A percentile compares a stretch with the other conserved stretches of the same genome.
Conservation (phyloP, 2,113 vertebrate species). For the Oncorhynchus keta region DNA sequence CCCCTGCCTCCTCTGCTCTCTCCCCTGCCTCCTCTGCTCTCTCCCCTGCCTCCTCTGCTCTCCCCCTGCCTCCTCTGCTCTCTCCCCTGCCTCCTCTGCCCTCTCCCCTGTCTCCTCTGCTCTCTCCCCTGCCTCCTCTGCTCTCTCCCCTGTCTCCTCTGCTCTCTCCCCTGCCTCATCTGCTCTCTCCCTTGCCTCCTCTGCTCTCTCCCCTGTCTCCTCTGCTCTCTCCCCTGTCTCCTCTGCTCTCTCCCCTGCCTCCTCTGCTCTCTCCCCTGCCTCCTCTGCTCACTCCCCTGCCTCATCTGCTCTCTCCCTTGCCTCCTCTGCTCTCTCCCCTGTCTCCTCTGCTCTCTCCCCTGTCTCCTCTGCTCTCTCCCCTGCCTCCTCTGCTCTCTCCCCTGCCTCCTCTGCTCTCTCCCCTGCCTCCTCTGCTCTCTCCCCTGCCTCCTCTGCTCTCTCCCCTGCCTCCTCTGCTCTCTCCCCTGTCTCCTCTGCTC, state of each 20-base stretch:
- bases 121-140: constrained; percentile 3
- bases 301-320: no score
- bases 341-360: not conserved
- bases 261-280: no score
- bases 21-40: not conserved
- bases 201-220: no score
- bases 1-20: no score
- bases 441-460: not conserved
- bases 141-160: constrained; percentile 26
- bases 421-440: no score
- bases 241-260: not conserved
- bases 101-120: no score
- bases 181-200: not conserved
- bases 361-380: constrained; percentile 29
- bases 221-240: not conserved
- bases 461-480: constrained; percentile 1
- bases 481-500: constrained; percentile 40
- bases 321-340: constrained; percentile 1
- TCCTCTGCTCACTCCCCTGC: no score
- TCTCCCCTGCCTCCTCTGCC: no score
- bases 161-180: constrained; percentile 6
- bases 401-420: no score
- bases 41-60: not conserved
- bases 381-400: no score
- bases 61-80: not conserved